phyloP scores from a whole-genome alignment of 2,888 invertebrate genomes.

The Erebia epiphron region DNA sequence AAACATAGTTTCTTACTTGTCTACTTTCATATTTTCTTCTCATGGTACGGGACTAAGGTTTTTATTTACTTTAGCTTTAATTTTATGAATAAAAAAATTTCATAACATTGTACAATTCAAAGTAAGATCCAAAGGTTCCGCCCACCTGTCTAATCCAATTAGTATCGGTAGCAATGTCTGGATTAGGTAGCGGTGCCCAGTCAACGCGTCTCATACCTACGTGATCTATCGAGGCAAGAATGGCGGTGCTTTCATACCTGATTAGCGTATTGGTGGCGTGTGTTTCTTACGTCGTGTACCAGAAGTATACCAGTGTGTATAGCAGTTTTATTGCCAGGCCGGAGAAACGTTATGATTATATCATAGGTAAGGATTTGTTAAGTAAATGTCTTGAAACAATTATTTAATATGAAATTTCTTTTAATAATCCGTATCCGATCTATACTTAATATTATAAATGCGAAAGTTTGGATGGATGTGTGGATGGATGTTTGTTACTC shows the following conservation, averaged over 20 bases:
- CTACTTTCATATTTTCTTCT: too few relatives aligned
- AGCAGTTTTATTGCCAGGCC: conserved; percentile 64
- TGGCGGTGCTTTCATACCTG: conserved; percentile 61
- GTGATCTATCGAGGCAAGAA: conserved; percentile 41
- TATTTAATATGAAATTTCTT: too few relatives aligned
- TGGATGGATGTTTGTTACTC: too few relatives aligned
- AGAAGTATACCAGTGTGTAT: conserved; percentile 59
- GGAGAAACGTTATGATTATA: conserved; percentile 71
- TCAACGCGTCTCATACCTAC: conserved; percentile 27
- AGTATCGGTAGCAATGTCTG: conserved; percentile 46
- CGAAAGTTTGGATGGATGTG: too few relatives aligned
- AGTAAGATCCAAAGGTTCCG: conserved; percentile 26
- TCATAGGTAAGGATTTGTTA: conserved; percentile 64
- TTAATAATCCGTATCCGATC: too few relatives aligned
- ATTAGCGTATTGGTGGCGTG: conserved; percentile 58
- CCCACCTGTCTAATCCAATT: conserved; percentile 72
- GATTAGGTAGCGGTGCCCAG: conserved; percentile 49
- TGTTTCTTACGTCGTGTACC: conserved; percentile 67
- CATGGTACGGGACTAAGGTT: too few relatives aligned
- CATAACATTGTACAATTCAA: background rate
- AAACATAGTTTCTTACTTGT: too few relatives aligned
- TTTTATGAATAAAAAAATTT: too few relatives aligned
- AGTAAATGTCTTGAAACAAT: background rate
- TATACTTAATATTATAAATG: too few relatives aligned
- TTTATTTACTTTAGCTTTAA: too few relatives aligned